Base-by-base conservation (phyloP, 92 coral and sea anemone species). In the Meandrina meandrites region DNA sequence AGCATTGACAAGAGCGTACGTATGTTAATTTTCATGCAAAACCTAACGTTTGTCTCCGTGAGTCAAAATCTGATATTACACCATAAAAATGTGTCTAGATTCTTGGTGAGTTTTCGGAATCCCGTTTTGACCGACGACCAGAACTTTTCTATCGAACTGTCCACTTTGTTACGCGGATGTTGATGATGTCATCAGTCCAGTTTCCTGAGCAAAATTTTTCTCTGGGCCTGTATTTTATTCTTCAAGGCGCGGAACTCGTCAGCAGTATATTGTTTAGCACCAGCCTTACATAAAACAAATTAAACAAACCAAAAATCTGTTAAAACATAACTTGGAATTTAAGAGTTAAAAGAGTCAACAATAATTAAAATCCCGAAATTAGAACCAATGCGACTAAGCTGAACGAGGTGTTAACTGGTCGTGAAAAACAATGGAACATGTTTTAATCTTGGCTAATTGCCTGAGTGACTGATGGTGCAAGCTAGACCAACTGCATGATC, bases 141-240 rank as follows among this genome's bases (percentile, higher is more conserved):
- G n/a, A n/a, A n/a, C 35, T 66, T 27, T 66, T 28, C 5, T 35
- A 27, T 34, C 64, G 11, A 0, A 22, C 24, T 8, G 31, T 10
- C n/a, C 27, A 1, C 27, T 24, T 22, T 22, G 69, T 60, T 64
- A 66, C 71, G 17, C 71, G 17, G 71, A 66, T 28, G 71, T 24
- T 66, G 71, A 27, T 66, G 71, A 27, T 31, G 27, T 4, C 85
- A 36, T 81, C 53, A 91, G 79, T 91, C 92, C 48, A 89, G 84
- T 34, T 87, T 76, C 47, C 91, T 53, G 47, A 88, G 67, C 3
- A 87, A 88, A 76, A 84, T 88, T 77, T 91, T 94, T 2, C 95
- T 96, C 45, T 93, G 91, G 2, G 98, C 95, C 71, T 93, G 96
- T 91, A 96, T 94, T 76, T 94, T 96, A 81, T 94, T 96, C 93